Evolutionary conservation across 2,888 invertebrate genomes (phyloP).

Genomic region (Pogonocherus hispidulus): DNA sequence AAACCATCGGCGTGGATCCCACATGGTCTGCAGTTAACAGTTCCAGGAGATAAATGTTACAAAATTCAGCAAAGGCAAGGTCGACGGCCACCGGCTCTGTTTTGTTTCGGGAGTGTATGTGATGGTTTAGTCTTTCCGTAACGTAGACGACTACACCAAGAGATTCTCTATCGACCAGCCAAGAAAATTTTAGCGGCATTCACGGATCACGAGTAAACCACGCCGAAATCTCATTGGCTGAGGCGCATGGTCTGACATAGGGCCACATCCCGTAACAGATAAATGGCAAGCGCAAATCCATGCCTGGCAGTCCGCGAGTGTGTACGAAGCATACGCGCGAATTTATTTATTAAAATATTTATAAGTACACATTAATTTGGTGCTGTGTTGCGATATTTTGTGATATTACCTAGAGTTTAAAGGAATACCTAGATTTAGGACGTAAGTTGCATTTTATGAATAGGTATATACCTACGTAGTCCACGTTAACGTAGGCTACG

Average conservation of each 20-base stretch:
- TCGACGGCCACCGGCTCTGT: constrained; percentile 8
- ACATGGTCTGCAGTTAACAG: constrained; percentile 6
- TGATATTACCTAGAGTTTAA: constrained; percentile 23
- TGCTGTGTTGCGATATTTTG: constrained; percentile 29
- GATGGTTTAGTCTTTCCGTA: not conserved
- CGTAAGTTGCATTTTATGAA: constrained; percentile 20
- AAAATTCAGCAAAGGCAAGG: constrained; percentile 17
- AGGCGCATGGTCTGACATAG: constrained; percentile 83
- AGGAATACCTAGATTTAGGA: constrained; percentile 37
- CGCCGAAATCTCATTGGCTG: constrained; percentile 74
- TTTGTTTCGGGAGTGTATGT: constrained; percentile 8
- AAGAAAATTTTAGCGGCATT: constrained; percentile 52
- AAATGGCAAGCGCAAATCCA: constrained; percentile 61
- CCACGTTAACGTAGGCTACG: too few species aligned
- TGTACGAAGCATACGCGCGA: constrained; percentile 29
- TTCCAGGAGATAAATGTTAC: not conserved
- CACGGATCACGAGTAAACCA: constrained; percentile 63
- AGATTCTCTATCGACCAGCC: constrained; percentile 23
- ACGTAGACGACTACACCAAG: constrained; percentile 7
- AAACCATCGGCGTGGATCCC: constrained; percentile 5
- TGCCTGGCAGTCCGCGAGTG: constrained; percentile 50
- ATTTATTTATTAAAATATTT: constrained; percentile 28
- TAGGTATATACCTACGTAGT: not conserved
- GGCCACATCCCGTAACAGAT: constrained; percentile 74
- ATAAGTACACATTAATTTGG: not conserved